Base-by-base conservation (phyloP, 2,888 invertebrate genomes). In the Tenodera sinensis region DNA sequence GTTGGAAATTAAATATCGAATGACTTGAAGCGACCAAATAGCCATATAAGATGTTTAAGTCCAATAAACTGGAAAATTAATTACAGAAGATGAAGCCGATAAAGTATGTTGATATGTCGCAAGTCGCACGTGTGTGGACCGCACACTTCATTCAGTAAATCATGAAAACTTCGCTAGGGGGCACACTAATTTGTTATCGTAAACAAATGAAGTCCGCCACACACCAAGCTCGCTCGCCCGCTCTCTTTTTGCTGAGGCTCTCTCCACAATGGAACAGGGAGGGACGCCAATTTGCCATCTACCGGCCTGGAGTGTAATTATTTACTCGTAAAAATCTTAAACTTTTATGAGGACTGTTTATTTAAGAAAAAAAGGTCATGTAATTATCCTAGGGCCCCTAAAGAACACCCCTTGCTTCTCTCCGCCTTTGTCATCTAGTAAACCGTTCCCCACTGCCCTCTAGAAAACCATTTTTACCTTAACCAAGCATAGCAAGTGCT, bases 171-270 rank as follows among this genome's bases (percentile, higher is more conserved):
- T 34, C 42, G 82, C 87, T 27, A 81, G 87, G 83, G 87, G 87
- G 87, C 87, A 87, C 87, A 27, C 87, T 83, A 87, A 87, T 87
- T 87, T 87, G 87, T 87, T 87, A 83, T 87, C 30, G 83, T 87
- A 71, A 87, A 87, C 87, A 83, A 83, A 87, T 83, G 87, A 83
- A 87, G 34, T n/a, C 83, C 34, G 42, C 87, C 87, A 83, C 87
- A 87, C 87, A 87, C 87, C 83, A 28, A 47, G 86, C 54, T 71
- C 54, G 3, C 20, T 25, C 54, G 20, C 54, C 25, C 54, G 15
- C 20, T 28, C 28, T 54, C 15, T 71, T 25, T 87, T 71, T 81
- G n/a, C 82, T 87, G 28, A 85, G 27, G 20, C 15, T 4, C 54
- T 4, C 54, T 71, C 54, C 20, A 71, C 28, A 81, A 28, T 28